Percentiles rank a stretch among this genome's conserved stretches.
phyloP scores from a whole-genome alignment of 2,797 vertebrate species.

The Clarias laeviceps region DNA sequence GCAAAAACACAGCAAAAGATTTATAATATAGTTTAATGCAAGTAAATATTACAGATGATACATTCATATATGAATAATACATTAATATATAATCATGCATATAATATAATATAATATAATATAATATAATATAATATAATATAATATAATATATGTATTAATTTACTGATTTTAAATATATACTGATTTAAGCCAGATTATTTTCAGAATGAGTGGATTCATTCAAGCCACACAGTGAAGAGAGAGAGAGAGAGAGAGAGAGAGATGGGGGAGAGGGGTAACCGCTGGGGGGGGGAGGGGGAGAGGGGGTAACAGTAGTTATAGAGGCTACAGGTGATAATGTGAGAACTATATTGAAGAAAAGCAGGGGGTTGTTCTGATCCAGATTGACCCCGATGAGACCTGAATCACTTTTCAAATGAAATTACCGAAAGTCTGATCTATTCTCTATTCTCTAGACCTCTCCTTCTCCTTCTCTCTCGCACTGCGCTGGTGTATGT shows the following conservation, averaged over 20 bases:
- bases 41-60: neutral
- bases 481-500: neutral
- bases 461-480: too few species aligned
- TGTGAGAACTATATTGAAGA: neutral
- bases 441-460: neutral
- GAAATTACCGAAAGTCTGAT: neutral
- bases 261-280: constrained; percentile 1
- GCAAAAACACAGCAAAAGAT: neutral
- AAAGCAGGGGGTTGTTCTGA: neutral
- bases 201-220: neutral
- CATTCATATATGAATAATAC: neutral
- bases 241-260: neutral
- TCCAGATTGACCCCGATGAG: neutral
- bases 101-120: neutral
- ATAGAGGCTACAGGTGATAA: neutral
- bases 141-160: neutral
- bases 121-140: neutral
- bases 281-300: neutral
- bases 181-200: neutral
- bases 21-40: neutral
- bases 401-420: neutral
- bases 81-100: neutral
- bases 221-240: neutral
- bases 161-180: too few species aligned
- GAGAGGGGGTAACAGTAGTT: neutral